phyloP scores from a whole-genome alignment of 2,888 invertebrate genomes.

The Candidula unifasciata region DNA sequence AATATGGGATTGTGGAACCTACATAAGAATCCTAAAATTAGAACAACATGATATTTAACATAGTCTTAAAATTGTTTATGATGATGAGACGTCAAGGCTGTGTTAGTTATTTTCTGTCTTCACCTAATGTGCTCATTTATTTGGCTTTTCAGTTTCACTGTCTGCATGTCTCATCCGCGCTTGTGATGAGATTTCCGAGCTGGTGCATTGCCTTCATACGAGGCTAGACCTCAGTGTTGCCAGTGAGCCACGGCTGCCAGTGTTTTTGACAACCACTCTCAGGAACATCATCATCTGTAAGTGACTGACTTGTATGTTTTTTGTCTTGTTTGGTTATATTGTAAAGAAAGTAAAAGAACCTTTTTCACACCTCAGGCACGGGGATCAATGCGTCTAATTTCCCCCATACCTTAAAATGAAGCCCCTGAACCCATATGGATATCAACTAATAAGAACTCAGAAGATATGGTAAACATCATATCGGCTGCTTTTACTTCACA shows the following conservation, averaged over 20 bases:
- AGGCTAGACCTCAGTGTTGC: constrained; percentile 58
- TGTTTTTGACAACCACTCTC: constrained; percentile 70
- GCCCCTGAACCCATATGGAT: too few species aligned
- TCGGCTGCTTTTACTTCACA: too few species aligned
- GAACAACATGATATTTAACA: too few species aligned
- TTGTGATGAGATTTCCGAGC: constrained; percentile 76
- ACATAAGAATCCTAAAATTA: too few species aligned
- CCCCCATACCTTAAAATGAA: too few species aligned
- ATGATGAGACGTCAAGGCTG: neutral
- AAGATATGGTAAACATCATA: too few species aligned
- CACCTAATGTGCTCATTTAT: neutral
- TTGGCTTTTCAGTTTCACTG: constrained; percentile 40
- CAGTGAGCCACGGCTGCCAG: constrained; percentile 62
- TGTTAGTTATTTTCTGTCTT: neutral
- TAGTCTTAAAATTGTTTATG: too few species aligned
- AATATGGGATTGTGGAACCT: too few species aligned
- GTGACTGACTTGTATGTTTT: neutral
- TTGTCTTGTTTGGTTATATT: neutral
- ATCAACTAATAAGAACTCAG: too few species aligned
- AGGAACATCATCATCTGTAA: constrained; percentile 74
- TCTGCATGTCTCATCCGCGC: constrained; percentile 63
- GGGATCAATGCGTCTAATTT: too few species aligned
- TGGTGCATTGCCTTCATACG: constrained; percentile 74
- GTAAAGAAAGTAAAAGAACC: too few species aligned
- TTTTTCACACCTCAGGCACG: too few species aligned